A percentile compares a stretch with the other conserved stretches of the same genome.
Evolutionary conservation across 2,888 invertebrate species (phyloP).

Genomic region (Lepidocyrtoides sp.): DNA sequence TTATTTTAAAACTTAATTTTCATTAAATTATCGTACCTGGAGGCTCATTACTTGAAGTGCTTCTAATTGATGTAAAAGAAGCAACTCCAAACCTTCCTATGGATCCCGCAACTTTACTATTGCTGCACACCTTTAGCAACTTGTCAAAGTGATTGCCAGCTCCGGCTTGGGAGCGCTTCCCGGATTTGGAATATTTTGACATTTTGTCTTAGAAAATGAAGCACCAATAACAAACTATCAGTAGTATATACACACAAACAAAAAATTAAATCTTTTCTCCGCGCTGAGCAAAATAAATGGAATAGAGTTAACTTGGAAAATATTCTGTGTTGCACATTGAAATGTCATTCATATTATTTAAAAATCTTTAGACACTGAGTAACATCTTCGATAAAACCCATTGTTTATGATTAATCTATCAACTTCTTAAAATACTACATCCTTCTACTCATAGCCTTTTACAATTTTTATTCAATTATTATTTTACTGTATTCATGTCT

Average conservation of each 20-base stretch:
- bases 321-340: not conserved
- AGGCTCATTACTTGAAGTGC: conserved; percentile 90
- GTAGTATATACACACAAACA: not conserved
- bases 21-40: too few relatives aligned
- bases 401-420: too few relatives aligned
- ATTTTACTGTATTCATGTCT: not conserved
- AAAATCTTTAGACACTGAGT: too few relatives aligned
- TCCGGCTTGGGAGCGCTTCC: conserved; percentile 82
- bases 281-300: conserved; percentile 11
- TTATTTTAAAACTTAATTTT: not conserved
- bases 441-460: too few relatives aligned
- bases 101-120: conserved; percentile 95
- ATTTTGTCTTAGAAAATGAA: conserved; percentile 65
- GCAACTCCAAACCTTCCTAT: conserved; percentile 98
- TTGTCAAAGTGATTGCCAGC: conserved; percentile 89
- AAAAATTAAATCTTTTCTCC: not conserved
- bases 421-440: too few relatives aligned
- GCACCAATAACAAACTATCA: too few relatives aligned
- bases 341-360: conserved; percentile 16
- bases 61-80: conserved; percentile 96
- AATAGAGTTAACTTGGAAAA: not conserved
- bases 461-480: too few relatives aligned
- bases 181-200: conserved; percentile 84
- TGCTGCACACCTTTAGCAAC: conserved; percentile 92
- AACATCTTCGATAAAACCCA: too few relatives aligned